Conservation (phyloP, 2,888 invertebrate genomes). For the Melangyna quadrimaculata region DNA sequence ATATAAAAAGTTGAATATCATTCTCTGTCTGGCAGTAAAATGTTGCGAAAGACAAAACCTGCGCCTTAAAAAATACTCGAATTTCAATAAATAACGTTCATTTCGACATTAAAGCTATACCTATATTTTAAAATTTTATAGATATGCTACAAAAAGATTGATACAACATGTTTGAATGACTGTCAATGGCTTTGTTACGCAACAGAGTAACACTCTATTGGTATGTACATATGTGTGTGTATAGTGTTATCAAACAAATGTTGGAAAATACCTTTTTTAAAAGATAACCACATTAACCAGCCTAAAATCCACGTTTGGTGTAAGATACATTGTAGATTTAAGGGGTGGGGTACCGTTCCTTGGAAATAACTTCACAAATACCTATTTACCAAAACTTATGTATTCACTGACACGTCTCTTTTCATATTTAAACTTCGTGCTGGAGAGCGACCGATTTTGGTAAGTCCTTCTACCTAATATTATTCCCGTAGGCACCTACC, state of each 20-base stretch:
- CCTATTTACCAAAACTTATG: constrained; percentile 22
- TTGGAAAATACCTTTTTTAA: not conserved
- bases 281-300: not conserved
- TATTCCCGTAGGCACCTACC: no score
- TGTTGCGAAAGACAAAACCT: not conserved
- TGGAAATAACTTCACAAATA: not conserved
- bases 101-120: not conserved
- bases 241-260: not conserved
- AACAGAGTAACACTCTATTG: not conserved
- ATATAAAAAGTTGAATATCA: constrained; percentile 26
- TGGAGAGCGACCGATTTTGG: not conserved
- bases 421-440: constrained; percentile 30
- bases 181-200: constrained; percentile 58
- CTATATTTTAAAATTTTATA: constrained; percentile 11
- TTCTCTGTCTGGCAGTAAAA: not conserved
- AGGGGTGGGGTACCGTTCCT: not conserved
- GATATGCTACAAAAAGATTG: not conserved
- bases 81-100: constrained; percentile 25
- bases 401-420: constrained; percentile 30
- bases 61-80: not conserved
- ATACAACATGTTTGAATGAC: not conserved
- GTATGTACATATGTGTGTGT: no score
- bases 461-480: not conserved
- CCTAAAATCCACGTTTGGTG: not conserved
- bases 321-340: not conserved